Evolutionary conservation across 2,113 vertebrate genomes (phyloP), one percentile per base, ranked within the genome.

Genomic region (Engystomops pustulosus): DNA sequence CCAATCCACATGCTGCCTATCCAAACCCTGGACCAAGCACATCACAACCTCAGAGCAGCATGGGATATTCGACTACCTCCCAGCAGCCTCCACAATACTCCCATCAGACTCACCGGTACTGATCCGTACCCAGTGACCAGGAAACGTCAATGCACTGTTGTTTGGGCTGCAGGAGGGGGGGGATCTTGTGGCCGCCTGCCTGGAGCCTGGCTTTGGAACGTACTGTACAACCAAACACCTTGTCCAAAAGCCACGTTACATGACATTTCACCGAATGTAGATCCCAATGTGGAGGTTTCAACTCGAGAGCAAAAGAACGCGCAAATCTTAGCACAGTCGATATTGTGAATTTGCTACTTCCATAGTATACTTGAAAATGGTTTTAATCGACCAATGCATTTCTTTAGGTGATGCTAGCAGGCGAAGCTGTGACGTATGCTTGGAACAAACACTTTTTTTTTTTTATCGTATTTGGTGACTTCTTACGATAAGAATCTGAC

Each of bases 51-150:
- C 98, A 99, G 92, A 99, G 95, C 96, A 99, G 97, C 96, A 98
- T 99, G 96, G 98, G 96, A 87, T 99, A 99, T 91, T 99, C 97
- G 95, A 89, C 98, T 98, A 98, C 97, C 96, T 99, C 98, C 94
- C 98, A 99, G 95, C 98, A 98, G 95, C 97, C 97, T 36, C 97
- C 97, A 86, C 98, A 99, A 95, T 99, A 99, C 96, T 99, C 98
- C 8, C 98, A 99, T 87, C 98, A 98, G 91, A 96, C 96, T 3
- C 98, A 98, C 86, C 97, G 98, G 94, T 99, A 98, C 96, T 99
- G 95, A 98, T 92, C 91, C 89, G 91, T 88, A 6, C 80, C 87
- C 83, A 88, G 53, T 23, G 45, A 55, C 45, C 38, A 81, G 32
- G 79, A 79, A 86, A 90, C 49, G 88, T 88, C 89, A 65, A 75